Base-by-base conservation (phyloP, 2,113 vertebrate species). In the Naja naja region DNA sequence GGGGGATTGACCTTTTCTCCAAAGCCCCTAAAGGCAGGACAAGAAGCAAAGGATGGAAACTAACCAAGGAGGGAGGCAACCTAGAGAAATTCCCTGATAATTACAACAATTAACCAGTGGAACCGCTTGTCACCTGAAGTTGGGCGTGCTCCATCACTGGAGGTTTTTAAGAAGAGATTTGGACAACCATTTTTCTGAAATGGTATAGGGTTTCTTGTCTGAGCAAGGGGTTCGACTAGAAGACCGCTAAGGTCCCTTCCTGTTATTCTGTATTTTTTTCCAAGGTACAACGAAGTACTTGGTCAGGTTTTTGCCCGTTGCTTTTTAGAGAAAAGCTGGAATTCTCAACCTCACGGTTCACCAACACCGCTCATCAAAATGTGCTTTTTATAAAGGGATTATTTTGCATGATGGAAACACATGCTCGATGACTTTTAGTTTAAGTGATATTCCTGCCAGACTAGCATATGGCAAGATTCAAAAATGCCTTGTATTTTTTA, bases 401-500 rank as follows among this genome's bases (percentile, higher is more conserved):
- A 92, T 91, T 45, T 27, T 95, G 20, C 54, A 89, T 6, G 89
- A 52, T 69, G 88, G n/a, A 88, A 93, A 25, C 45, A 88, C 56
- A 81, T 7, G 91, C 93, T 96, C 94, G 1, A 94, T 93, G 87
- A 39, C 30, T 81, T 34, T 64, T 91, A 90, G 93, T 5, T n/a
- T 11, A 95, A 92, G 87, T 43, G 20, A 58, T 1, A n/a, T 89
- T 92, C 93, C 52, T 88, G 88, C 74, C 34, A 94, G 56, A 91
- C 5, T 0, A 8, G 93, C 23, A 56, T 49, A 58, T 58, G 7
- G 88, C 49, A 52, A 88, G 49, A 5, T 23, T 55, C 7, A 58
- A 95, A 92, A 55, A 14, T 60, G 95, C 58, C 89, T 93, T 81
- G 95, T 93, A 93, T 95, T 95, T 92, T 94, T 95, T 95, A 94